Conservation (phyloP, 2,797 vertebrate genomes). For the Holocentrus rufus region DNA sequence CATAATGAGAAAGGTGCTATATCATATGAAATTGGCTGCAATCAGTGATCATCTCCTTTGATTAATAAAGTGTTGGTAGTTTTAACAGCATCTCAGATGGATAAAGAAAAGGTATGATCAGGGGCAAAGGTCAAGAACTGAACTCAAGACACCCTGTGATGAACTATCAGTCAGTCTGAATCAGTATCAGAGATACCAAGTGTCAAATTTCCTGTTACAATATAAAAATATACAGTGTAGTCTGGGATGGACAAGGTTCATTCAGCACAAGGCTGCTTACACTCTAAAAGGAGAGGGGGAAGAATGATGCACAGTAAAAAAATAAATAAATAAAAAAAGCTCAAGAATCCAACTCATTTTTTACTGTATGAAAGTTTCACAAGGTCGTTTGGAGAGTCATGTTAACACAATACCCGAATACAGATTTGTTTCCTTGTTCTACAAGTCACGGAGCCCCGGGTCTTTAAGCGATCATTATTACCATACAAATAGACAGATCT, state of each 20-base stretch:
- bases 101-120: not conserved
- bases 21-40: slow-evolving; percentile 7
- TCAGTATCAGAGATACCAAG: not conserved
- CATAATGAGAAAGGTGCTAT: not conserved
- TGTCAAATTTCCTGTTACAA: slow-evolving; percentile 15
- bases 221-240: not conserved
- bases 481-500: slow-evolving; percentile 91
- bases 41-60: not conserved
- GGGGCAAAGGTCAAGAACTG: not conserved
- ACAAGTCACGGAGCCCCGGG: slow-evolving; percentile 77
- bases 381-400: slow-evolving; percentile 82
- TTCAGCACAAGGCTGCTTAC: slow-evolving; percentile 20
- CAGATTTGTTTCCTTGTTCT: slow-evolving; percentile 84
- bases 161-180: not conserved
- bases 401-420: slow-evolving; percentile 82
- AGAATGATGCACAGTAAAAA: slow-evolving; percentile 58
- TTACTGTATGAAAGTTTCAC: slow-evolving; percentile 84
- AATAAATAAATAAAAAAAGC: slow-evolving; percentile 53
- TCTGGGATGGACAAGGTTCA: slow-evolving; percentile 24
- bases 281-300: slow-evolving; percentile 34
- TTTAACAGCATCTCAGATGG: not conserved
- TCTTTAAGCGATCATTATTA: slow-evolving; percentile 90
- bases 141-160: not conserved
- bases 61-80: not conserved
- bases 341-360: slow-evolving; percentile 73